Percentiles rank a stretch among this genome's conserved stretches.
Evolutionary conservation across 2,113 vertebrate species (phyloP).

Genomic region (Ameiurus melas): DNA sequence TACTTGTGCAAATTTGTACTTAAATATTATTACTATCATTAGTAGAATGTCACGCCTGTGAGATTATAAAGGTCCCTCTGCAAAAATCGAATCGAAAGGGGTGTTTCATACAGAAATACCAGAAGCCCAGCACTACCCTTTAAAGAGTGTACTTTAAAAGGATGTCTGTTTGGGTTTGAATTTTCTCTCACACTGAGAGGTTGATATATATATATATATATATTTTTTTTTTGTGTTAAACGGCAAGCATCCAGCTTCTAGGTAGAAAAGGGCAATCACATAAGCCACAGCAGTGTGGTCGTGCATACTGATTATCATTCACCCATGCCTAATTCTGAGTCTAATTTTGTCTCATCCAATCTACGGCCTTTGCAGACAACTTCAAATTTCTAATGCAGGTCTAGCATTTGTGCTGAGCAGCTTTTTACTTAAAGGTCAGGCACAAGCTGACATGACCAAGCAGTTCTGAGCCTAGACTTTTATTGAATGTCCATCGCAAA

Average conservation of each 20-base stretch:
- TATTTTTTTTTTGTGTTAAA: slow-evolving; percentile 24
- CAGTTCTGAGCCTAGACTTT: slow-evolving; percentile 21
- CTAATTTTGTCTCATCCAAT: slow-evolving; percentile 31
- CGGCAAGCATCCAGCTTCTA: slow-evolving; percentile 10
- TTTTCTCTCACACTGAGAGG: neutral
- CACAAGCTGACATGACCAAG: slow-evolving; percentile 51
- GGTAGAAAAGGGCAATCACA: slow-evolving; percentile 37
- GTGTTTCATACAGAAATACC: neutral
- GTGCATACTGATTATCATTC: slow-evolving; percentile 26
- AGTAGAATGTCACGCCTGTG: neutral
- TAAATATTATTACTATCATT: neutral
- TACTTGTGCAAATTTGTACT: neutral
- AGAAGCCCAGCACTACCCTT: neutral
- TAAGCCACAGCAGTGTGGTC: slow-evolving; percentile 16
- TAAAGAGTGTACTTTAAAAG: neutral
- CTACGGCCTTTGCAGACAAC: slow-evolving; percentile 30
- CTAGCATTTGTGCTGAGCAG: slow-evolving; percentile 32
- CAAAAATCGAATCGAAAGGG: neutral
- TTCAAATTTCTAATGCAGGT: slow-evolving; percentile 28
- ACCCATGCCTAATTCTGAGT: slow-evolving; percentile 33
- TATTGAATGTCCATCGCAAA: slow-evolving; percentile 56
- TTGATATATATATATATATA: too few species aligned
- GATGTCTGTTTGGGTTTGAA: neutral
- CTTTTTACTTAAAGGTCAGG: slow-evolving; percentile 63
- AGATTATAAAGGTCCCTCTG: neutral